Percentiles rank a stretch among this genome's conserved stretches.
Evolutionary conservation across 2,113 vertebrate genomes (phyloP).

Genomic region (Oxyura jamaicensis): DNA sequence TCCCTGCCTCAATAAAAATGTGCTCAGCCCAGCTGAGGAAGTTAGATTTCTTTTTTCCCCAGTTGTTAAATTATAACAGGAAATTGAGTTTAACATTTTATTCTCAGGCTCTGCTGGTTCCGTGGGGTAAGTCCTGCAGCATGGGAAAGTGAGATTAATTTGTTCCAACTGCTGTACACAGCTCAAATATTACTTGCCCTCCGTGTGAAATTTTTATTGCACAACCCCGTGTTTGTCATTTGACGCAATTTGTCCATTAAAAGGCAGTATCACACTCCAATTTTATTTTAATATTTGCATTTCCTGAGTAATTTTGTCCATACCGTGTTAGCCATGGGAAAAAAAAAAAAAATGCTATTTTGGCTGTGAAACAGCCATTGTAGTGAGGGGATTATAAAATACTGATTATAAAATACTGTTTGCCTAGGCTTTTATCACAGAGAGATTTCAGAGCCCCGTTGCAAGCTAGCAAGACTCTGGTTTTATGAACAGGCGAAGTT

Average conservation of each 20-base stretch:
- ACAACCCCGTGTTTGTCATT: not conserved
- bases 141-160: not conserved
- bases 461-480: not conserved
- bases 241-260: not conserved
- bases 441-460: not conserved
- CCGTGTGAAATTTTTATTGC: not conserved
- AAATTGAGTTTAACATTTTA: not conserved
- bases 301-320: not conserved
- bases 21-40: constrained; percentile 4
- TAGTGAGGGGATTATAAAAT: not conserved
- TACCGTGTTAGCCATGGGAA: not conserved
- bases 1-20: not conserved
- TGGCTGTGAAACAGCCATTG: not conserved
- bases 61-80: not conserved
- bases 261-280: not conserved
- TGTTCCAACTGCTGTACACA: not conserved
- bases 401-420: not conserved
- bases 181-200: not conserved
- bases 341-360: not conserved
- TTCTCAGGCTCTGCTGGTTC: not conserved
- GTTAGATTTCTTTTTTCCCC: not conserved
- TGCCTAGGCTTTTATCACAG: accelerated
- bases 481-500: not conserved
- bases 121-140: not conserved
- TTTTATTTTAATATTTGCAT: not conserved